Conservation (phyloP, 2,113 vertebrate genomes). For the Tragelaphus buxtoni region DNA sequence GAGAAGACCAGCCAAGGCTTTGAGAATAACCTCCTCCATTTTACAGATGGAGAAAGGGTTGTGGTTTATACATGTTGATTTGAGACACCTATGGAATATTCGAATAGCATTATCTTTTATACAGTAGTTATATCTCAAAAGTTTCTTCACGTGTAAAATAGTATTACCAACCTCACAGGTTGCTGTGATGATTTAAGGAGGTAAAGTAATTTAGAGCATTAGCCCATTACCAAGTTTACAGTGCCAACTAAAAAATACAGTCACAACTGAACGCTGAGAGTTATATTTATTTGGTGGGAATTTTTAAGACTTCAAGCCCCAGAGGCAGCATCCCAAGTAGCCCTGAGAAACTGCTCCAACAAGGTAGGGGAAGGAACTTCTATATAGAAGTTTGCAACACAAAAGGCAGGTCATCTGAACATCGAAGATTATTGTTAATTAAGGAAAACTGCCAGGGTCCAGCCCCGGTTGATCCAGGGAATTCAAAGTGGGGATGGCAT, state of each 20-base stretch:
- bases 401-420: not conserved
- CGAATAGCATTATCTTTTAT: not conserved
- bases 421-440: not conserved
- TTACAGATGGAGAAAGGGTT: not conserved
- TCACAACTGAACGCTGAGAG: not conserved
- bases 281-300: not conserved
- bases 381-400: not conserved
- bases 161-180: not conserved
- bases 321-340: not conserved
- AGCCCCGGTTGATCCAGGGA: too few species aligned
- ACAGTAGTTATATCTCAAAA: not conserved
- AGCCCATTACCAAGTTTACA: not conserved
- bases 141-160: not conserved
- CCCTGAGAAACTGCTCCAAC: not conserved
- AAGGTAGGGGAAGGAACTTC: not conserved
- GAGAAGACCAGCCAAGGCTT: not conserved
- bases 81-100: not conserved
- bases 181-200: not conserved
- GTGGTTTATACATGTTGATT: not conserved
- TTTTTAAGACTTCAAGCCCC: not conserved
- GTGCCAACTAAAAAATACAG: not conserved
- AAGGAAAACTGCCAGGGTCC: not conserved
- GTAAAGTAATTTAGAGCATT: not conserved
- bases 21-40: not conserved
- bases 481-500: too few species aligned